phyloP scores from a whole-genome alignment of 2,888 invertebrate species.

The Hirtodrosophila histrioides region DNA sequence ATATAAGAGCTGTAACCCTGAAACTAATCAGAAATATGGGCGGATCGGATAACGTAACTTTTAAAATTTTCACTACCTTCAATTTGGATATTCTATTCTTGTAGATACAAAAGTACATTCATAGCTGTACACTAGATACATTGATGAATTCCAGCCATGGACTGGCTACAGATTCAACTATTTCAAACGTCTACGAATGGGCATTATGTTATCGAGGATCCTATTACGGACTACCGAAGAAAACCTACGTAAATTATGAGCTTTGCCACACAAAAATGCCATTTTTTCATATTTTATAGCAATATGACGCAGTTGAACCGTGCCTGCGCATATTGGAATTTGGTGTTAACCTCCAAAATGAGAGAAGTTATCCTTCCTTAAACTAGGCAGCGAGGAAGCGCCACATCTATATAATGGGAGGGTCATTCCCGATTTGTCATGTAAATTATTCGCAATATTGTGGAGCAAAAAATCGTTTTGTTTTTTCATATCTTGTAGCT shows the following conservation, averaged over 20 bases:
- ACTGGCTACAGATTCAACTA: conserved; percentile 1
- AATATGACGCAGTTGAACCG: conserved; percentile 76
- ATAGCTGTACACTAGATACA: conserved; percentile 11
- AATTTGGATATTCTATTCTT: conserved; percentile 50
- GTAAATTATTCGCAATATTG: conserved; percentile 39
- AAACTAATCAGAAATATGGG: conserved; percentile 22
- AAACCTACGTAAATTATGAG: conserved; percentile 42
- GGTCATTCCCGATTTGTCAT: conserved; percentile 9
- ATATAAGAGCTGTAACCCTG: conserved; percentile 22
- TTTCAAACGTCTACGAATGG: conserved; percentile 20
- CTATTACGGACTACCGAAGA: conserved; percentile 8
- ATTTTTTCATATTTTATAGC: conserved; percentile 66
- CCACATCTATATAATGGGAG: conserved; percentile 7
- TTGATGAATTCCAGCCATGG: conserved; percentile 29
- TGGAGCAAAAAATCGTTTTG: conserved; percentile 38
- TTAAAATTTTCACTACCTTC: conserved; percentile 23
- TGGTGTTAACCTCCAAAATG: conserved; percentile 18
- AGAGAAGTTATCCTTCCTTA: background rate
- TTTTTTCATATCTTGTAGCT: conserved; percentile 63
- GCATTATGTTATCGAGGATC: conserved; percentile 23
- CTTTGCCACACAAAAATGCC: conserved; percentile 32
- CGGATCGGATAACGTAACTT: conserved; percentile 38
- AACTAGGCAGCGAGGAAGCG: conserved; percentile 29
- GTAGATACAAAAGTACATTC: conserved; percentile 26
- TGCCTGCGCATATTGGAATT: conserved; percentile 62